Conservation (phyloP, 1,140 invertebrate genomes). For the Drosophila orosa region DNA sequence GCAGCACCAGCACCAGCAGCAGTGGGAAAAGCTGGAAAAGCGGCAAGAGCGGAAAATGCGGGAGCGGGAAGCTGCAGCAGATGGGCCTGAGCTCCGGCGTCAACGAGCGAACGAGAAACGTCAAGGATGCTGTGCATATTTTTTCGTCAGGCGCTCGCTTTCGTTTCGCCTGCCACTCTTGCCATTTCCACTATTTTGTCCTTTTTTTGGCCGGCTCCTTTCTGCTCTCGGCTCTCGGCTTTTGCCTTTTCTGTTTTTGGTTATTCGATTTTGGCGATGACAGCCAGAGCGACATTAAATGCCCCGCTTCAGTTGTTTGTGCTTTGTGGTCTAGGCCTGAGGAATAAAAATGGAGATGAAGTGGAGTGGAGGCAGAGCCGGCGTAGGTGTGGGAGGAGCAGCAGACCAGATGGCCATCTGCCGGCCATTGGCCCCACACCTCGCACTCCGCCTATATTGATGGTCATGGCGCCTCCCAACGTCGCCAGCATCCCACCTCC, state of each 20-base stretch:
- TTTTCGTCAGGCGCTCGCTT: slow-evolving; percentile 55
- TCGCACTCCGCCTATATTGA: slow-evolving; percentile 68
- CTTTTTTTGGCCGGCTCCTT: slow-evolving; percentile 47
- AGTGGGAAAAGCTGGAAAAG: background rate
- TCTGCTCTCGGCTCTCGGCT: slow-evolving; percentile 6
- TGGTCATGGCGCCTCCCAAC: slow-evolving; percentile 62
- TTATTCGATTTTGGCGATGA: slow-evolving; percentile 80
- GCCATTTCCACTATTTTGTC: slow-evolving; percentile 24
- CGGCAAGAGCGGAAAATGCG: slow-evolving; percentile 3
- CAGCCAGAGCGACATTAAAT: slow-evolving; percentile 80
- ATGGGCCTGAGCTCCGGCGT: slow-evolving; percentile 54
- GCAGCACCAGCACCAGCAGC: background rate
- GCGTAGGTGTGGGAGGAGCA: slow-evolving; percentile 2
- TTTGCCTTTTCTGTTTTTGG: slow-evolving; percentile 54
- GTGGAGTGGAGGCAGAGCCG: background rate
- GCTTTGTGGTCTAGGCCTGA: slow-evolving; percentile 61
- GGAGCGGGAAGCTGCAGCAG: slow-evolving; percentile 19
- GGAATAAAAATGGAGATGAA: slow-evolving; percentile 19
- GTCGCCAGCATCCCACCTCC: slow-evolving; percentile 10
- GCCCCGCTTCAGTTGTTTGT: slow-evolving; percentile 79
- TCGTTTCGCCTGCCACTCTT: slow-evolving; percentile 52
- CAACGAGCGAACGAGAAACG: slow-evolving; percentile 77
- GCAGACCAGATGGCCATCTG: slow-evolving; percentile 37
- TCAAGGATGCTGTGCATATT: slow-evolving; percentile 77
- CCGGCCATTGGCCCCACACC: slow-evolving; percentile 38